Evolutionary conservation across 2,113 vertebrate species (phyloP).

Genomic region (Paralichthys olivaceus): DNA sequence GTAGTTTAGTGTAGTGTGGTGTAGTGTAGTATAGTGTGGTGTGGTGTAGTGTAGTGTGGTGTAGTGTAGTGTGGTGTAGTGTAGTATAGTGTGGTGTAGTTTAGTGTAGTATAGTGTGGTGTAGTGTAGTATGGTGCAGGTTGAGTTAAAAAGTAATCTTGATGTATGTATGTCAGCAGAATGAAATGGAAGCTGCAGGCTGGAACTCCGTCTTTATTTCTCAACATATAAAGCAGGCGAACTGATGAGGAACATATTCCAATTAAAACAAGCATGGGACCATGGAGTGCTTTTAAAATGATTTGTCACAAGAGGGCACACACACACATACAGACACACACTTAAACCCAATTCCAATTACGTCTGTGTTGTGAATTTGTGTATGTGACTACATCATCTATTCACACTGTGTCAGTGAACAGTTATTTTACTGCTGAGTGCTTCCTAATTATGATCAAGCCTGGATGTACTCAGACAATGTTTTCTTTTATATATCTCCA

Average conservation of each 20-base stretch:
- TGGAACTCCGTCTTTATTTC: slow-evolving; percentile 4
- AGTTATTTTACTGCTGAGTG: slow-evolving; percentile 51
- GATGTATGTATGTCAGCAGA: not conserved
- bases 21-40: too few relatives aligned
- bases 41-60: too few relatives aligned
- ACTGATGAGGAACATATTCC: slow-evolving; percentile 41
- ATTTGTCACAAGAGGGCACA: slow-evolving; percentile 19
- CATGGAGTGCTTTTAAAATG: slow-evolving; percentile 48
- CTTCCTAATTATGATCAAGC: slow-evolving; percentile 53
- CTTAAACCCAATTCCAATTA: slow-evolving; percentile 30
- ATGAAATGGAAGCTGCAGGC: not conserved
- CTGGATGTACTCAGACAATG: not conserved
- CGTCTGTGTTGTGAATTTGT: slow-evolving; percentile 28
- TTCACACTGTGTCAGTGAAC: slow-evolving; percentile 32
- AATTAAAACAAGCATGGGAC: slow-evolving; percentile 50
- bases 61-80: not conserved
- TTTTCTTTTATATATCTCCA: slow-evolving; percentile 32
- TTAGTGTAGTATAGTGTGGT: not conserved
- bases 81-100: not conserved
- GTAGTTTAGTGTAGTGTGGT: too few relatives aligned
- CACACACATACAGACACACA: slow-evolving; percentile 34
- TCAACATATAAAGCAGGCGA: not conserved
- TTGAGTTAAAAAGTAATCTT: not conserved
- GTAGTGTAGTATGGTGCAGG: not conserved
- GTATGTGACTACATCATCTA: slow-evolving; percentile 28